Evolutionary conservation across 1,140 invertebrate species (phyloP).

Genomic region (Mactra quadrangularis): DNA sequence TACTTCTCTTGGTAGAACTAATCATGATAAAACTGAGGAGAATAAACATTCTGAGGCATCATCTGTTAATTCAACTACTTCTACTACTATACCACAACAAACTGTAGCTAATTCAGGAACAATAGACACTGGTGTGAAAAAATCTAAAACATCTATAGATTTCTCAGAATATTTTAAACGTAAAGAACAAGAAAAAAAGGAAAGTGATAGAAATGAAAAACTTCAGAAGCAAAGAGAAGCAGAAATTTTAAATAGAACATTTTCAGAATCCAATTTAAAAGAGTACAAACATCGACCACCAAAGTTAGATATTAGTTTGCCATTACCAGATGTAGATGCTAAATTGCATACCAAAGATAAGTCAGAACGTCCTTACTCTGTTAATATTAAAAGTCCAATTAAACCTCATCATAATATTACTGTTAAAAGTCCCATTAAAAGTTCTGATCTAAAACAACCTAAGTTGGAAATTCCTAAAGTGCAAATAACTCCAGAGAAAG

Average conservation of each 20-base stretch:
- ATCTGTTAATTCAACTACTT: neutral
- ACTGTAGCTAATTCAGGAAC: neutral
- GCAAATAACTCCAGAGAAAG: constrained; percentile 56
- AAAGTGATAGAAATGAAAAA: constrained; percentile 24
- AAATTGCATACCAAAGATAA: neutral
- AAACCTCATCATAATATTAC: constrained; percentile 61
- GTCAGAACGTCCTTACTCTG: constrained; percentile 43
- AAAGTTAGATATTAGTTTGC: constrained; percentile 58
- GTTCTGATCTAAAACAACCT: constrained; percentile 56
- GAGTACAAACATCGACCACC: constrained; percentile 45
- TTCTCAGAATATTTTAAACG: constrained; percentile 48
- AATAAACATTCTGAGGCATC: constrained; percentile 1
- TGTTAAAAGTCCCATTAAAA: constrained; percentile 62
- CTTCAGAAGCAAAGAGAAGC: constrained; percentile 21
- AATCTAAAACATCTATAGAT: constrained; percentile 54
- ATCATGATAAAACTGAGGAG: constrained; percentile 39
- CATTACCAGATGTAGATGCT: constrained; percentile 11
- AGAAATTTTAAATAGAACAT: constrained; percentile 46
- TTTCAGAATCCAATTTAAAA: constrained; percentile 22
- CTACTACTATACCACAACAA: neutral
- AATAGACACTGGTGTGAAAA: neutral
- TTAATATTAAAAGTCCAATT: constrained; percentile 60
- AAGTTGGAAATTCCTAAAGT: constrained; percentile 59
- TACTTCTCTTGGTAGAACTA: neutral
- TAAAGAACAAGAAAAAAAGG: constrained; percentile 40